Evolutionary conservation across 2,888 invertebrate genomes (phyloP), one percentile per base, ranked within the genome.

Genomic region (Brachyopa scutellaris): DNA sequence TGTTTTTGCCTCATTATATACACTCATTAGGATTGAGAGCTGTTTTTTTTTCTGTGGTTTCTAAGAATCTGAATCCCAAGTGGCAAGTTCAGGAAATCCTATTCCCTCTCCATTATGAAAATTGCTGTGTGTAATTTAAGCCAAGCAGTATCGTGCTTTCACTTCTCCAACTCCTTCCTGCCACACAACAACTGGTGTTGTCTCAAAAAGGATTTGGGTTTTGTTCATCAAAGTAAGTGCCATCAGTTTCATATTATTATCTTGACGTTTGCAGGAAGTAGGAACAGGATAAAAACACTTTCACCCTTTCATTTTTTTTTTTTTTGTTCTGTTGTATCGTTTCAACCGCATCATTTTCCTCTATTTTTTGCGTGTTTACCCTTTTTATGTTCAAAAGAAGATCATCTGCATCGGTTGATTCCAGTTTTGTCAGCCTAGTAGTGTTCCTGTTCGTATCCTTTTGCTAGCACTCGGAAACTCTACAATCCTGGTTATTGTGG

Each of bases 181-280:
- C 49, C 15, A 21, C 21, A n/a, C n/a, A n/a, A n/a, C n/a, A n/a
- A n/a, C n/a, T n/a, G n/a, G 9, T 19, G 29, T 21, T 53, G n/a
- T 26, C 40, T 40, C 21, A n/a, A 51, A 31, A 40, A 51, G 8
- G 7, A 29, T 31, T 59, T 38, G 15, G 3, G 31, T 40, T 31
- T 40, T 53, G 23, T 70, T 72, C 72, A 64, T 78, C 61, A 70
- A 77, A 61, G 69, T 66, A 61, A 72, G 78, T 78, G 66, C 64
- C 36, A 38, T 59, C 21, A 38, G 72, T 61, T 51, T 70, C 64
- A 64, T 33, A 77, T 70, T n/a, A n/a, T 61, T 61, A 62, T 70
- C 47, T 36, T 33, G 26, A 40, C 33, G 19, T 61, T 26, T 11
- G 9, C 38, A 57, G 57, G 61, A 42, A 62, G 69, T n/a, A 40